Percentiles rank a stretch among this genome's conserved stretches.
Evolutionary conservation across 2,888 invertebrate genomes (phyloP).

Genomic region (Homarus gammarus): DNA sequence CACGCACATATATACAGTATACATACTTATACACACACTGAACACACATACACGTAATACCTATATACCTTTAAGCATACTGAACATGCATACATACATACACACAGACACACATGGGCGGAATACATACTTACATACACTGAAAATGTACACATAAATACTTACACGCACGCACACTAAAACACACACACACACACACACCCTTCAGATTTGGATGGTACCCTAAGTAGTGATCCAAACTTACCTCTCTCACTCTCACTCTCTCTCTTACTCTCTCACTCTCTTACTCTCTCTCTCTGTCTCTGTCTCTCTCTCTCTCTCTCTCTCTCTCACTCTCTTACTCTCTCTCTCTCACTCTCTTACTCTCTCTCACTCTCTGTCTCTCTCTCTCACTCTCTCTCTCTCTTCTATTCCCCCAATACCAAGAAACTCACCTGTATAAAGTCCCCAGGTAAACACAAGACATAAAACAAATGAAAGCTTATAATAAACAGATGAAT

Average conservation of each 20-base stretch:
- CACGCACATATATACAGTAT: too few relatives aligned
- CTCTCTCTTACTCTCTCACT: slow-evolving; percentile 3
- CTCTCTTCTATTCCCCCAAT: not conserved
- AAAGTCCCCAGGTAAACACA: too few relatives aligned
- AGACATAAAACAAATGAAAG: too few relatives aligned
- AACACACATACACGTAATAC: too few relatives aligned
- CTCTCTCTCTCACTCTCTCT: slow-evolving; percentile 16
- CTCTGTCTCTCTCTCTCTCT: slow-evolving; percentile 20
- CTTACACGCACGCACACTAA: too few relatives aligned
- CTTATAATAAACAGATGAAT: too few relatives aligned
- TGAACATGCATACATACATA: not conserved
- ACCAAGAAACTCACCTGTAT: too few relatives aligned
- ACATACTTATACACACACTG: too few relatives aligned
- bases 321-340: not conserved
- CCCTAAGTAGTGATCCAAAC: too few relatives aligned
- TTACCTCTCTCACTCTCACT: not conserved
- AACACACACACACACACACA: too few relatives aligned
- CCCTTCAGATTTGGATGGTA: too few relatives aligned
- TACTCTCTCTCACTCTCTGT: slow-evolving; percentile 12
- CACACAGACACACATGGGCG: not conserved
- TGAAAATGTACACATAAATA: not conserved
- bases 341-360: slow-evolving; percentile 10
- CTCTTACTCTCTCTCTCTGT: not conserved
- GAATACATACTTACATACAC: not conserved
- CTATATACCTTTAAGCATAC: too few relatives aligned